These are phyloP conservation scores for Meandrusa payeni DNA, from an alignment of 2,888 invertebrate species.

Conservation along the genomic window DNA sequence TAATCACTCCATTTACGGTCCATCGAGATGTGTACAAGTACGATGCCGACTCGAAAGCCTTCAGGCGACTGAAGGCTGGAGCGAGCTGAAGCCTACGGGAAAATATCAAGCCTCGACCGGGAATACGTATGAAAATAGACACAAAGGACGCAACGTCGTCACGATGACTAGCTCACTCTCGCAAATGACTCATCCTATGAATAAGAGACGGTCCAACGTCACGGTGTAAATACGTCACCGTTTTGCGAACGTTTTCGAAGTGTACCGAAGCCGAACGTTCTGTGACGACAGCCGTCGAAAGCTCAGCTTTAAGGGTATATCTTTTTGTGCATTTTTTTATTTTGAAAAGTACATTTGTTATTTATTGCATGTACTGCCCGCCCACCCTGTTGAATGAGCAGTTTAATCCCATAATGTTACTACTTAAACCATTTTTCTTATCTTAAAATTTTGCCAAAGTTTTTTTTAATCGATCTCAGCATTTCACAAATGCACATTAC, in stretches of 20 bases:
- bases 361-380: conserved; percentile 8
- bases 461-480: no score
- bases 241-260: conserved; percentile 31
- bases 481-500: no score
- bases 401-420: no score
- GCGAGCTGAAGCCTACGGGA: conserved; percentile 63
- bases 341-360: conserved; percentile 14
- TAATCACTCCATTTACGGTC: conserved; percentile 62
- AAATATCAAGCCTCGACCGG: conserved; percentile 72
- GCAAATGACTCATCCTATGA: conserved; percentile 46
- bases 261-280: conserved; percentile 49
- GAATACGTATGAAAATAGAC: conserved; percentile 59
- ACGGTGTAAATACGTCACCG: conserved; percentile 29
- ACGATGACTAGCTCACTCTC: conserved; percentile 46
- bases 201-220: conserved; percentile 49
- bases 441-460: no score
- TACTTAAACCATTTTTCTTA: no score
- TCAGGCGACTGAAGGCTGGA: conserved; percentile 60
- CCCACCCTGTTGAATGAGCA: conserved; percentile 14
- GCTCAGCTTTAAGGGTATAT: conserved; percentile 13
- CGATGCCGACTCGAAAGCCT: conserved; percentile 42
- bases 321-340: conserved; percentile 18
- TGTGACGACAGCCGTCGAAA: conserved; percentile 29
- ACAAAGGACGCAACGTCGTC: conserved; percentile 31
- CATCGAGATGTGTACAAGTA: conserved; percentile 31